These are phyloP conservation scores for Pelusios castaneus DNA, from an alignment of 2,113 vertebrate species.

Conservation along the genomic window DNA sequence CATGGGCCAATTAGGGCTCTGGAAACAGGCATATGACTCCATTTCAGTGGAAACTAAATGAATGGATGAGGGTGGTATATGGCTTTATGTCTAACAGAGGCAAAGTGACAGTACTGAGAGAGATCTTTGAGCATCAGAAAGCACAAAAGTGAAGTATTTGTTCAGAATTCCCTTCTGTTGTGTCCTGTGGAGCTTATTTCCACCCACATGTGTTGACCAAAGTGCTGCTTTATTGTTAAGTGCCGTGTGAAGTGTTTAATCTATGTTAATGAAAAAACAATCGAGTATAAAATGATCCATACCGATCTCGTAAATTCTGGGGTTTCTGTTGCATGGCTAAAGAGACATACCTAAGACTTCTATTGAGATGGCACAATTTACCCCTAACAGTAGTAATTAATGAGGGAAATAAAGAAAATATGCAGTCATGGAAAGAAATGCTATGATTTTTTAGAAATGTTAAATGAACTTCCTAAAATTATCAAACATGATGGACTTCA, in stretches of 20 bases:
- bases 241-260: slow-evolving; percentile 44
- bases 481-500: slow-evolving; percentile 52
- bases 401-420: slow-evolving; percentile 34
- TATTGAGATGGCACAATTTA: slow-evolving; percentile 50
- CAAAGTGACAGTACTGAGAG: background rate
- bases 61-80: background rate
- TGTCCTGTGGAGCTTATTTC: slow-evolving; percentile 30
- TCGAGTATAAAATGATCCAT: slow-evolving; percentile 66
- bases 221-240: slow-evolving; percentile 30
- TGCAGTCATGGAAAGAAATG: slow-evolving; percentile 41
- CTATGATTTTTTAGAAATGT: slow-evolving; percentile 50
- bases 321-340: slow-evolving; percentile 41
- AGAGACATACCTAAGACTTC: slow-evolving; percentile 50
- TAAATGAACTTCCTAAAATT: slow-evolving; percentile 42
- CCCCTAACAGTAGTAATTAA: slow-evolving; percentile 55
- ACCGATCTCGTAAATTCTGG: slow-evolving; percentile 46
- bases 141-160: slow-evolving; percentile 56
- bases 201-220: slow-evolving; percentile 66
- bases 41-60: background rate
- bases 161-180: slow-evolving; percentile 51
- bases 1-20: background rate
- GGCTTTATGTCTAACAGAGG: background rate
- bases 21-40: background rate
- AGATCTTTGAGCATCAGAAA: slow-evolving; percentile 47
- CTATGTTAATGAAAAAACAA: slow-evolving; percentile 65